Evolutionary conservation across 1,140 invertebrate species (phyloP).

Genomic region (Harpegnathos saltator): DNA sequence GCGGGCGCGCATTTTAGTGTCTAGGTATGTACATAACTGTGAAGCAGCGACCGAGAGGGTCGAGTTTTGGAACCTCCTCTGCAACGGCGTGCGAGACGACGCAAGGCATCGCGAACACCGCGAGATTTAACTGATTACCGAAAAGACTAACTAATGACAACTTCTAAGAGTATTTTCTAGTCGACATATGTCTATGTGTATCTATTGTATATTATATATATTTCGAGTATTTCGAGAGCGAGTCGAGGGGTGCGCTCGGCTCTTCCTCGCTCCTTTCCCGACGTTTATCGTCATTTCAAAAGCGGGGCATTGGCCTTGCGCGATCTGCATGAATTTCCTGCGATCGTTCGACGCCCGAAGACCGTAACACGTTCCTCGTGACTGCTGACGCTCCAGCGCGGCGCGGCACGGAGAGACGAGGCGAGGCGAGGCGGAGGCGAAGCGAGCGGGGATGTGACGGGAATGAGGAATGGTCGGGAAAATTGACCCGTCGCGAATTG

Average conservation of each 20-base stretch:
- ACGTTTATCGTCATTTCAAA: slow-evolving; percentile 40
- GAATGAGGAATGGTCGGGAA: too few relatives aligned
- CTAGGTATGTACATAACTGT: too few relatives aligned
- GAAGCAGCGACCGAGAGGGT: not conserved
- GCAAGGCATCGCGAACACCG: not conserved
- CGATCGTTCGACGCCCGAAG: slow-evolving; percentile 42
- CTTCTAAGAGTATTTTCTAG: slow-evolving; percentile 43
- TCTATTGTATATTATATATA: too few relatives aligned
- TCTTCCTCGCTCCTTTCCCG: slow-evolving; percentile 24
- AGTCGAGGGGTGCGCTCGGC: not conserved
- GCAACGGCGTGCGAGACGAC: too few relatives aligned
- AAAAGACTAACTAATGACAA: slow-evolving; percentile 27
- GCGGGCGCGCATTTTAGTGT: too few relatives aligned
- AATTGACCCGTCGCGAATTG: too few relatives aligned
- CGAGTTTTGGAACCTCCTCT: not conserved
- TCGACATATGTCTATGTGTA: too few relatives aligned
- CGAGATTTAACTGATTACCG: slow-evolving; percentile 28
- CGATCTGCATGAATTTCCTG: slow-evolving; percentile 57
- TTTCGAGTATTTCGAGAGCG: too few relatives aligned
- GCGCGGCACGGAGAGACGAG: not conserved
- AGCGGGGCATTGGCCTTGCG: slow-evolving; percentile 45
- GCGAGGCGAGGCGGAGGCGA: too few relatives aligned
- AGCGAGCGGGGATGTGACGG: too few relatives aligned
- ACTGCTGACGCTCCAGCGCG: slow-evolving; percentile 25
- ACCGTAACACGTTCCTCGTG: slow-evolving; percentile 48